Conservation (phyloP, 2,113 vertebrate genomes). For the Nothocercus julius region DNA sequence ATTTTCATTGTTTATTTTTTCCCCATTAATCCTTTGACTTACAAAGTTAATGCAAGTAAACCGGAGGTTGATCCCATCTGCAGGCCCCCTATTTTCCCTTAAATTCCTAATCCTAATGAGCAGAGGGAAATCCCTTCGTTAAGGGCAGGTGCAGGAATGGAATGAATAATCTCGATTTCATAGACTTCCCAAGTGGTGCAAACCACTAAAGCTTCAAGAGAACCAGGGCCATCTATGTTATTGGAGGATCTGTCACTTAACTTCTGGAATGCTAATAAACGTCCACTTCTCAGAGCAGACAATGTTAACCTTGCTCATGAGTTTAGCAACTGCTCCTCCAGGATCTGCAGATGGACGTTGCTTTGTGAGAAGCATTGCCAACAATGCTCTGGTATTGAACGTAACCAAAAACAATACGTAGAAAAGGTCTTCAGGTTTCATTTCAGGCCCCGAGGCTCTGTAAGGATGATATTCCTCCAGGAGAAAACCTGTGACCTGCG, state of each 20-base stretch:
- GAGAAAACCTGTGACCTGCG: neutral
- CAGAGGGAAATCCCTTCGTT: neutral
- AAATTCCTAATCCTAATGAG: neutral
- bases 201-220: neutral
- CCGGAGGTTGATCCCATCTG: neutral
- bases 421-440: neutral
- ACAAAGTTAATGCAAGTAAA: neutral
- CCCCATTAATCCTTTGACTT: neutral
- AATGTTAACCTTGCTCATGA: neutral
- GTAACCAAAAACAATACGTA: neutral
- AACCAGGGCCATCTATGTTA: neutral
- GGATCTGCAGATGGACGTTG: neutral
- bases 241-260: neutral
- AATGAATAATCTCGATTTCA: neutral
- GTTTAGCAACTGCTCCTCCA: neutral
- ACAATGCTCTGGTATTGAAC: neutral
- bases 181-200: neutral
- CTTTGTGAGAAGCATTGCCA: neutral
- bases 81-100: neutral
- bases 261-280: neutral
- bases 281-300: neutral
- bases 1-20: neutral
- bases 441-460: neutral
- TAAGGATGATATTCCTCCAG: neutral
- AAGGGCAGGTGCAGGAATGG: neutral